Evolutionary conservation across 2,888 invertebrate genomes (phyloP), one percentile per base, ranked within the genome.

Genomic region (Mesorhabditis sp.): DNA sequence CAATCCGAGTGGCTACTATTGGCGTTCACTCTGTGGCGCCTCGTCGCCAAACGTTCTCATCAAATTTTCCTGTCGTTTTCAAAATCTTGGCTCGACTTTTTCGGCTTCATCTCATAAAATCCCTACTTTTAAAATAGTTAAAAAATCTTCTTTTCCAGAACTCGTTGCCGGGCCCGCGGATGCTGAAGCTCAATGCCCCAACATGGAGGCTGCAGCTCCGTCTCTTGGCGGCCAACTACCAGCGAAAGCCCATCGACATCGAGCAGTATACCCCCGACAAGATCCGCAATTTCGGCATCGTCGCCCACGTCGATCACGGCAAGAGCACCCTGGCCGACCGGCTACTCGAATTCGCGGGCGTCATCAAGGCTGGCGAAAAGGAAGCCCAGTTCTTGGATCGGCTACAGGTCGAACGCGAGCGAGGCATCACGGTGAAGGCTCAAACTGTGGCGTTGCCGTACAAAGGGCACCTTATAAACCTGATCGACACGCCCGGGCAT

Each of bases 281-380:
- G 71, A 93, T 95, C 63, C 89, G 95, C 70, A 96, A 96, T 87
- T 95, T 96, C 63, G 75, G 95, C 87, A 96, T 98, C 82, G 94
- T 98, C 74, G 97, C 97, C n/a, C 97, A 98, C 88, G 93, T 98
- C 2, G 97, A 98, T 87, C 97, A 97, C 89, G 97, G 97, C 0
- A 98, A 98, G 88, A 94, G 94, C 87, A 98, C 97, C 0, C 88
- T 98, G 71, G 95, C 97, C 1, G 97, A 98, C 86, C 89, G 97
- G 70, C 87, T 98, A n/a, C 87, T 98, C 13, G 96, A 97, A 90
- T 87, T 92, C 69, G 94, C 95, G 28, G 95, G 78, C n/a, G 75
- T 75, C 1, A 72, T 78, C 10, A 75, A 76, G 13, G 74, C 75
- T 15, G 80, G 78, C 7, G 76, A 78, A 43, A 62, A 44, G 64